Evolutionary conservation across 2,113 vertebrate genomes (phyloP).

Genomic region (Tragelaphus strepsiceros): DNA sequence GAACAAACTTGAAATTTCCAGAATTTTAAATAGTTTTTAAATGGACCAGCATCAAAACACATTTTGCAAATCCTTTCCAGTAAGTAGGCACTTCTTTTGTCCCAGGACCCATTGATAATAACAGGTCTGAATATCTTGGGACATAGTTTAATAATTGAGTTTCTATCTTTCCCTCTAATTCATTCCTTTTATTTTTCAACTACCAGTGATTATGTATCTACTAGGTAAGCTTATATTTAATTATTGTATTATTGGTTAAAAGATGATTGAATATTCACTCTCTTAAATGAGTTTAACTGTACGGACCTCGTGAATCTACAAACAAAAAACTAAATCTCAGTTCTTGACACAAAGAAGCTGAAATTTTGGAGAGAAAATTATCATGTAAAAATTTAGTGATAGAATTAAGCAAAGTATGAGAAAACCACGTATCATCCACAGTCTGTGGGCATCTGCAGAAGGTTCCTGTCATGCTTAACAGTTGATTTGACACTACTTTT

Average conservation of each 20-base stretch:
- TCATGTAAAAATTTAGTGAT: neutral
- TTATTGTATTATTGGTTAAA: neutral
- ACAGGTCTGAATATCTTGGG: neutral
- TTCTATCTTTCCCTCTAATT: neutral
- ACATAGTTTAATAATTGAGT: neutral
- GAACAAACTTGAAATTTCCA: neutral
- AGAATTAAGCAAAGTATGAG: neutral
- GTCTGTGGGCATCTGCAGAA: neutral
- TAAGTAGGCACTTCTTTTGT: neutral
- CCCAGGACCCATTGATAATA: neutral
- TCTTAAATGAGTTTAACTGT: neutral
- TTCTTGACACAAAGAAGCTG: neutral
- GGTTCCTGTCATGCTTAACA: neutral
- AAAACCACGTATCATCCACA: neutral
- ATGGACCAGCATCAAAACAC: neutral
- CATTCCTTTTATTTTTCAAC: neutral
- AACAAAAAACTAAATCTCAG: neutral
- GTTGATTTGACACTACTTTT: neutral
- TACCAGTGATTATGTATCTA: neutral
- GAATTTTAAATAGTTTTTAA: neutral
- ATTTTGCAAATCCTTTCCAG: neutral
- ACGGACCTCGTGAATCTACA: neutral
- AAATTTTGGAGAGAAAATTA: neutral
- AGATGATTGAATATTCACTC: neutral
- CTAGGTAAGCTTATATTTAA: neutral